Conservation (phyloP, 2,797 vertebrate genomes). For the Clarias laeviceps region DNA sequence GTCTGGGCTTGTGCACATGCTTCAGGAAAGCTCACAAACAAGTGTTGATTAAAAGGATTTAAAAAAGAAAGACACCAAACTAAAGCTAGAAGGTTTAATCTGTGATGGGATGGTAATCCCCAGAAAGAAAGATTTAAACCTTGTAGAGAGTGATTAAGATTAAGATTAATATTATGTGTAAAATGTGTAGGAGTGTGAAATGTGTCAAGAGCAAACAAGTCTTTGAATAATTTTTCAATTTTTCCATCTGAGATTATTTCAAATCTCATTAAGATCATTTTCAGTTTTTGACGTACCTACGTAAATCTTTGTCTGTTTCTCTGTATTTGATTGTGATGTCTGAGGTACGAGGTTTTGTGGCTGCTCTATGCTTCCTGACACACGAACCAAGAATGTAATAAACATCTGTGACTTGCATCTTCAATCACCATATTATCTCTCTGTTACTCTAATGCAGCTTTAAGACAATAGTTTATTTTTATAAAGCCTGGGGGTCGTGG, state of each 20-base stretch:
- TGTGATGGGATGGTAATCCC: not conserved
- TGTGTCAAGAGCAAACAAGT: not conserved
- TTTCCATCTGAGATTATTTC: not conserved
- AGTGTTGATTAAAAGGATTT: not conserved
- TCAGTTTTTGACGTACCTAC: not conserved
- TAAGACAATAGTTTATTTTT: not conserved
- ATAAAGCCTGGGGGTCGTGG: not conserved
- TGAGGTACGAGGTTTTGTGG: not conserved
- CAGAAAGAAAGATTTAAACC: not conserved
- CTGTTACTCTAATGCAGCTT: not conserved
- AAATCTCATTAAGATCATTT: not conserved
- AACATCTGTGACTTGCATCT: not conserved
- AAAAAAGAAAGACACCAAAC: not conserved
- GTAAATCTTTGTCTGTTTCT: not conserved
- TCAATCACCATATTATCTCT: not conserved
- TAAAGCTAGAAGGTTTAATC: not conserved
- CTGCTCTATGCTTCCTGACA: not conserved
- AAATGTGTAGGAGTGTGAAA: not conserved
- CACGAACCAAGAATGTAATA: not conserved
- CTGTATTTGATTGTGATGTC: not conserved
- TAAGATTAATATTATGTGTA: not conserved
- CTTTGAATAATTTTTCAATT: no score
- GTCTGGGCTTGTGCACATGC: slow-evolving; percentile 3
- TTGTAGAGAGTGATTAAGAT: not conserved
- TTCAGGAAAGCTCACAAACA: slow-evolving; percentile 25